Base-by-base conservation (phyloP, 2,797 vertebrate genomes). In the Stomatorhinus walkeri region DNA sequence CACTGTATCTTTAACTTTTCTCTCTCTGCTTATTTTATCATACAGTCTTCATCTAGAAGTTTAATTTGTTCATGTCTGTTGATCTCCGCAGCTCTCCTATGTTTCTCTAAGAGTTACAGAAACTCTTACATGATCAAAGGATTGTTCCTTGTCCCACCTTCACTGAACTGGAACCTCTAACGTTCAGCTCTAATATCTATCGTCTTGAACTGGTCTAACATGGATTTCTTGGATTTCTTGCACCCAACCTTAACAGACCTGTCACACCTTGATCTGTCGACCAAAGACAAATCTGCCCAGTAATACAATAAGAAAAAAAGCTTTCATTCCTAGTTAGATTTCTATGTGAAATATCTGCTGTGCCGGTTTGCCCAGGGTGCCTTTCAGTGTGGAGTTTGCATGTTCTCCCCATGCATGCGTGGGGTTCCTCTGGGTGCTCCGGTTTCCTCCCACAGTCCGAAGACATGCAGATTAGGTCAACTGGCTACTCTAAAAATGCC, bases 1-100 rank as follows among this genome's bases (percentile, higher is more conserved):
- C 40, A n/a, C 76, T 46, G 5, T 22, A 43, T 81, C 40, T 46
- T 81, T 16, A 22, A 81, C 76, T 81, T 46, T n/a, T 46, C 40
- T 79, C 19, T 81, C 76, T 81, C 76, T 46, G 76, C 76, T 81
- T 81, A 81, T 81, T 81, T 81, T 81, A 81, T 46, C 40, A 46
- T 16, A 10, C n/a, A 6, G 40, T 85, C 83, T 24, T 51, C 43
- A 28, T 48, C 48, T 51, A 24, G 43, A 85, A 85, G n/a, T 85
- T 51, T 85, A 51, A 49, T 85, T 85, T 49, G 43, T 85, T 85
- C 48, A 48, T 3, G 16, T 10, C 76, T 81, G 76, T 81, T 81
- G 76, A 46, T 81, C 76, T 81, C 6, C 19, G 8, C 76, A 81
- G 40, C 76, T 22, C 76, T 81, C 7, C 40, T 46, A n/a, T 10